phyloP scores from a whole-genome alignment of 2,797 vertebrate species.

The Cephalopachus bancanus region DNA sequence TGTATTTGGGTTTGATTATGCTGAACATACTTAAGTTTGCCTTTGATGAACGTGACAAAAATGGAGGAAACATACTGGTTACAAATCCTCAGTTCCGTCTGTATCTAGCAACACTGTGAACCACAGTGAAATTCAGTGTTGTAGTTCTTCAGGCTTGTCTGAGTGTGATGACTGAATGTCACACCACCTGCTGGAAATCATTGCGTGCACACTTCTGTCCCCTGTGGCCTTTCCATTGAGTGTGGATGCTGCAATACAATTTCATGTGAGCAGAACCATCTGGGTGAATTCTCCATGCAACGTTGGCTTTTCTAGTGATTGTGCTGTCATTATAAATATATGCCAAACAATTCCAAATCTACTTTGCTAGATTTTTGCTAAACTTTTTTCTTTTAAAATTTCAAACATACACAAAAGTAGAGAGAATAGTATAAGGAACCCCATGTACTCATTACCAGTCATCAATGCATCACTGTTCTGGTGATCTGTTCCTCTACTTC shows the following conservation, averaged over 20 bases:
- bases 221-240: neutral
- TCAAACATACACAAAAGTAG: neutral
- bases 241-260: neutral
- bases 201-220: fast-evolving
- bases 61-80: neutral
- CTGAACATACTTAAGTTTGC: neutral
- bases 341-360: neutral
- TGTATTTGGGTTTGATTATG: neutral
- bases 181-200: fast-evolving
- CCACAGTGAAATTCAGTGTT: fast-evolving
- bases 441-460: fast-evolving
- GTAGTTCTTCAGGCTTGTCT: neutral
- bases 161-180: fast-evolving
- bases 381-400: neutral
- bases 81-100: neutral
- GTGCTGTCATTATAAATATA: neutral
- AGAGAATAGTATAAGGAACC: neutral
- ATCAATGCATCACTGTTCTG: neutral
- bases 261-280: neutral
- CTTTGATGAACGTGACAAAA: neutral
- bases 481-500: neutral
- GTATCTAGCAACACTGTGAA: fast-evolving
- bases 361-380: neutral
- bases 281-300: neutral
- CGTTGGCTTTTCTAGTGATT: neutral